A percentile compares a stretch with the other conserved stretches of the same genome.
phyloP scores from a whole-genome alignment of 1,140 invertebrate genomes.

The Zaprionus davidi region DNA sequence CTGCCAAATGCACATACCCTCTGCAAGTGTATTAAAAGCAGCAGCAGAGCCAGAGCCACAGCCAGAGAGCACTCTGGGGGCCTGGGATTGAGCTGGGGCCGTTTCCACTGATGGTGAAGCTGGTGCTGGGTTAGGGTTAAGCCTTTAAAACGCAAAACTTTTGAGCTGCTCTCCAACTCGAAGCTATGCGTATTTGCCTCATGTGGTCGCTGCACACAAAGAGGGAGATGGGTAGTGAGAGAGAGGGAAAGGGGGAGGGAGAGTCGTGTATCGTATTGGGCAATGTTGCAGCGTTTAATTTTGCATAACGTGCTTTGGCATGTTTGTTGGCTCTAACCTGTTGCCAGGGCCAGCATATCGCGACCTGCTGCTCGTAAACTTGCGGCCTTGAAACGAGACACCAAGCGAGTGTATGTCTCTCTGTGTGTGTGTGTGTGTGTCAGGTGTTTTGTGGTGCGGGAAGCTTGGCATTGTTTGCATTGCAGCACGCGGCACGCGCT shows the following conservation, averaged over 20 bases:
- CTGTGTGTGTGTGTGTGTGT: not conserved
- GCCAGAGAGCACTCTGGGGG: constrained; percentile 51
- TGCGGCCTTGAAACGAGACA: constrained; percentile 52
- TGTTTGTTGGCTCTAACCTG: constrained; percentile 52
- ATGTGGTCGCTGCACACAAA: constrained; percentile 54
- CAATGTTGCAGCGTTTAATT: constrained; percentile 56
- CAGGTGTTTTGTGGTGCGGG: not conserved
- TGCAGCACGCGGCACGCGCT: constrained; percentile 70
- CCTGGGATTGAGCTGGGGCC: constrained; percentile 49
- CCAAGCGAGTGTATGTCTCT: not conserved
- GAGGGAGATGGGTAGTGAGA: not conserved
- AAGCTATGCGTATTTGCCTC: constrained; percentile 71
- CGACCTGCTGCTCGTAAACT: constrained; percentile 33
- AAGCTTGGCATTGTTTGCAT: constrained; percentile 66
- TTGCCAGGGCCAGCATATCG: constrained; percentile 55
- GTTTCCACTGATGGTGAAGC: no score
- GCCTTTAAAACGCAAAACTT: constrained; percentile 80
- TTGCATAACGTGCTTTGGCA: constrained; percentile 42
- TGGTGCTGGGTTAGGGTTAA: constrained; percentile 51
- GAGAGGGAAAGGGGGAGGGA: not conserved
- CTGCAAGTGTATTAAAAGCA: constrained; percentile 14
- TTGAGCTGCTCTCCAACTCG: constrained; percentile 77
- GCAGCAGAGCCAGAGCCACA: constrained; percentile 22
- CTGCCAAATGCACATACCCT: no score
- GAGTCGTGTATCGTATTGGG: constrained; percentile 20